Conservation (phyloP, 2,888 invertebrate species). For the Euzophera pinguis region DNA sequence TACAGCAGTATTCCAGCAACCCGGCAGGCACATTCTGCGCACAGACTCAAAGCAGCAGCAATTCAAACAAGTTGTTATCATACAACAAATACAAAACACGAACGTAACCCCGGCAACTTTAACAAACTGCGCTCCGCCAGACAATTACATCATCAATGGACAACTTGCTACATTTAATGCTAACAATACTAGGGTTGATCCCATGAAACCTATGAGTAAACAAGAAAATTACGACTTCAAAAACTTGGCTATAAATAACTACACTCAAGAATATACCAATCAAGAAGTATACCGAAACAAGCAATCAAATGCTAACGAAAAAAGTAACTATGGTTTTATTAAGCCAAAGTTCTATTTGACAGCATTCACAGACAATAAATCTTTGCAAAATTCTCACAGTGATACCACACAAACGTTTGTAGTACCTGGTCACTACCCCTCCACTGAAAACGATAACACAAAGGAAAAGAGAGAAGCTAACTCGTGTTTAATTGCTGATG, state of each 20-base stretch:
- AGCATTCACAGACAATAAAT: constrained; percentile 32
- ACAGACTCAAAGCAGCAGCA: constrained; percentile 31
- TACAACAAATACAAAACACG: constrained; percentile 37
- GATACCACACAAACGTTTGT: constrained; percentile 22
- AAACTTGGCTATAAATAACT: constrained; percentile 48
- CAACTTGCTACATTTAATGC: constrained; percentile 30
- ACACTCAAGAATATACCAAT: constrained; percentile 34
- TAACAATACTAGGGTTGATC: constrained; percentile 21
- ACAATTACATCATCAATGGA: constrained; percentile 30
- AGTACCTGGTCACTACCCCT: constrained; percentile 19
- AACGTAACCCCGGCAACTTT: constrained; percentile 22
- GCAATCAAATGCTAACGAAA: constrained; percentile 29
- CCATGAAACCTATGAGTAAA: constrained; percentile 25
- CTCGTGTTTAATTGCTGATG: neutral
- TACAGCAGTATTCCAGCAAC: constrained; percentile 37
- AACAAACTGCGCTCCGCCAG: constrained; percentile 1
- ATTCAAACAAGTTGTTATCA: constrained; percentile 55
- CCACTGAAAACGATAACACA: neutral
- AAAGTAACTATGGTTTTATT: constrained; percentile 34
- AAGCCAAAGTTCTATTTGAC: constrained; percentile 41
- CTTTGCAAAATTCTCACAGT: constrained; percentile 20
- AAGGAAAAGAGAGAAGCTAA: constrained; percentile 5
- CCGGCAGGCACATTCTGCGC: constrained; percentile 27
- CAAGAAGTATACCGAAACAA: constrained; percentile 32
- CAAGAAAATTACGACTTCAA: constrained; percentile 51